phyloP scores from a whole-genome alignment of 1,140 invertebrate species.

The Drosophila fuyamai region DNA sequence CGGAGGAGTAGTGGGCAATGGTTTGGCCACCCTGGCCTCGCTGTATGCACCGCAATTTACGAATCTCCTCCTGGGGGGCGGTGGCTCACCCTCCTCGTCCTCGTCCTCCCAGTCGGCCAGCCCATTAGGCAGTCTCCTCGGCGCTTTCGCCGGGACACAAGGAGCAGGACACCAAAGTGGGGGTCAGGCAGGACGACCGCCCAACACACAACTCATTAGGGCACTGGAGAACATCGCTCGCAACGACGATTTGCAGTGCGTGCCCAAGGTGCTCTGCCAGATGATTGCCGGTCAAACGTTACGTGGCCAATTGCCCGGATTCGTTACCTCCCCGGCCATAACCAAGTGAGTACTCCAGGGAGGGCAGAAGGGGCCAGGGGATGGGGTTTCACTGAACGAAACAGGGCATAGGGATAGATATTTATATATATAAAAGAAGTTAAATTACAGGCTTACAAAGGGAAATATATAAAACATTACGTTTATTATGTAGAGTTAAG shows the following conservation, averaged over 20 bases:
- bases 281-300: constrained; percentile 87
- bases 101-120: constrained; percentile 48
- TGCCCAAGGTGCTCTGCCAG: constrained; percentile 91
- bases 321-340: constrained; percentile 88
- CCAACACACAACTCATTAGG: constrained; percentile 85
- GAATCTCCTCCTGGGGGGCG: constrained; percentile 74
- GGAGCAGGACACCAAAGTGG: constrained; percentile 31
- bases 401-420: neutral
- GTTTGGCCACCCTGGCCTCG: constrained; percentile 73
- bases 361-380: neutral
- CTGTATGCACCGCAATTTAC: constrained; percentile 83
- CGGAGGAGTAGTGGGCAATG: constrained; percentile 23
- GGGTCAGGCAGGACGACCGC: constrained; percentile 40
- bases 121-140: constrained; percentile 75
- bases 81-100: constrained; percentile 49
- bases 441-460: too few species aligned
- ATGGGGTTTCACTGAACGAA: neutral
- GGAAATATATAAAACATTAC: too few species aligned
- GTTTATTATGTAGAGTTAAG: too few species aligned
- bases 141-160: constrained; percentile 57
- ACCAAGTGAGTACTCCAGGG: constrained; percentile 87
- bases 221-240: constrained; percentile 90
- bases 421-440: too few species aligned
- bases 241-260: constrained; percentile 91
- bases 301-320: constrained; percentile 85